These are phyloP conservation scores for Pangasius djambal DNA, from an alignment of 2,797 vertebrate genomes.

Conservation along the genomic window DNA sequence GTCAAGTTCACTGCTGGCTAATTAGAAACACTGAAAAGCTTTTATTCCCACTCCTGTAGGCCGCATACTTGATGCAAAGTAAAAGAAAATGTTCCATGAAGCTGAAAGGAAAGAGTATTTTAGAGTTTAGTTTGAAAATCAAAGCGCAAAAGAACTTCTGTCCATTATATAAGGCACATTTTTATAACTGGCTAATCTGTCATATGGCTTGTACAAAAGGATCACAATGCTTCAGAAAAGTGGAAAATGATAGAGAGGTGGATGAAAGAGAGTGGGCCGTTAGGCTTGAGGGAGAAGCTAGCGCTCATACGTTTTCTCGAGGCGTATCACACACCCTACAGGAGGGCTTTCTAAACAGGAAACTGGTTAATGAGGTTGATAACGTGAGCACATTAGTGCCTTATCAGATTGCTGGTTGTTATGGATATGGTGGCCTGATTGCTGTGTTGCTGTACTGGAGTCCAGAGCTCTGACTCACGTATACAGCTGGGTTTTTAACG, in stretches of 20 bases:
- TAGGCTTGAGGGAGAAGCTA: background rate
- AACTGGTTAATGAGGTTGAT: conserved; percentile 62
- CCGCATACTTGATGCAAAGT: background rate
- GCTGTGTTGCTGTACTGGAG: background rate
- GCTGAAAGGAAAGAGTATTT: background rate
- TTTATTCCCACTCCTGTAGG: conserved; percentile 30
- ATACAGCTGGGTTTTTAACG: background rate
- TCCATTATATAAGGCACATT: background rate
- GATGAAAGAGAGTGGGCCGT: background rate
- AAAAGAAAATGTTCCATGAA: conserved; percentile 31
- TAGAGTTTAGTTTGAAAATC: background rate
- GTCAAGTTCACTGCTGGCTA: conserved; percentile 57
- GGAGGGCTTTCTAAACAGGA: conserved; percentile 59
- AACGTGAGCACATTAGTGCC: conserved; percentile 43
- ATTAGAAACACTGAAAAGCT: conserved; percentile 54
- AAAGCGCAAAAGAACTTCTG: background rate
- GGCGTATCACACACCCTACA: conserved; percentile 41
- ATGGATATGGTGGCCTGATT: conserved; percentile 9
- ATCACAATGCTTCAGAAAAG: background rate
- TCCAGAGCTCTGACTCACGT: conserved; percentile 10
- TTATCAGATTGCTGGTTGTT: conserved; percentile 38
- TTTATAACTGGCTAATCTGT: background rate
- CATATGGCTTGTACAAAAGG: background rate
- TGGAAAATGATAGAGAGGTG: background rate
- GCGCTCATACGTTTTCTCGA: conserved; percentile 1